Conservation (phyloP, 1,140 invertebrate genomes). For the Dendroctonus ponderosae region DNA sequence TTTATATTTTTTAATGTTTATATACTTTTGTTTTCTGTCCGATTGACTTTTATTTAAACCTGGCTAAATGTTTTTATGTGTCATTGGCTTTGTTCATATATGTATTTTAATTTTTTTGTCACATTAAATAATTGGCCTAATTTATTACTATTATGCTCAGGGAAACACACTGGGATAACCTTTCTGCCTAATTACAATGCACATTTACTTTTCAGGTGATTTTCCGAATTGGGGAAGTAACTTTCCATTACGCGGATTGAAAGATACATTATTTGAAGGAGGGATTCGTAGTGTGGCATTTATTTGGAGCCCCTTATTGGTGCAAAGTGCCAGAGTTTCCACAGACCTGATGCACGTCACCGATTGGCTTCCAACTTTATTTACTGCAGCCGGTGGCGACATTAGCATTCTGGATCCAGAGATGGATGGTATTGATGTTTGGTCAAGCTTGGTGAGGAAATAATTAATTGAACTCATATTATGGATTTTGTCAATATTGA, state of each 20-base stretch:
- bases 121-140: no score
- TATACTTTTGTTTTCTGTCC: no score
- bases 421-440: conserved; percentile 56
- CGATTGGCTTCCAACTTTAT: conserved; percentile 69
- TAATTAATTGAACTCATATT: conserved; percentile 1
- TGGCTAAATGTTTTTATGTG: no score
- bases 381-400: conserved; percentile 57
- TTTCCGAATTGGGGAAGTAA: conserved; percentile 64
- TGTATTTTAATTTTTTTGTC: no score
- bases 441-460: conserved; percentile 48
- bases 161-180: no score
- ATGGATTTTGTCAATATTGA: not conserved
- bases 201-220: not conserved
- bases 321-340: conserved; percentile 55
- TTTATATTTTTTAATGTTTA: no score
- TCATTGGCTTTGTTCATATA: no score
- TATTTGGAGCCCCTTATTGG: conserved; percentile 56
- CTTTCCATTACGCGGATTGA: conserved; percentile 64
- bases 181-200: no score
- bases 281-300: conserved; percentile 64
- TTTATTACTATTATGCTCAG: no score
- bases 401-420: conserved; percentile 45
- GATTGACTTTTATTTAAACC: no score
- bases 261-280: conserved; percentile 61
- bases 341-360: conserved; percentile 66